These are phyloP conservation scores for Rhizoglyphus robini DNA, from an alignment of 1,140 invertebrate species.

Conservation along the genomic window DNA sequence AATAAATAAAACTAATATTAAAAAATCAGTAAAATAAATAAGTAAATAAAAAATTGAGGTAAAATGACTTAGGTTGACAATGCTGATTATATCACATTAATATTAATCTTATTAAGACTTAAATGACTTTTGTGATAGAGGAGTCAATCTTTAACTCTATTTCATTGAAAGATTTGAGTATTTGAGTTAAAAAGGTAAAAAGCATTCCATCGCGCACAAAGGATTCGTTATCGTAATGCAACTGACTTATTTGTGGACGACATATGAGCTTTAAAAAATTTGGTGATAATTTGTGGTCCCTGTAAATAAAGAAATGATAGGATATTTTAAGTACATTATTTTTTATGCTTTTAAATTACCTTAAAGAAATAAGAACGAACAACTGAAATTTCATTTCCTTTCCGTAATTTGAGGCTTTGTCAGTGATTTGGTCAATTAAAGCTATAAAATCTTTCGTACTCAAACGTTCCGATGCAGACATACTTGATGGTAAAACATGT, in stretches of 20 bases:
- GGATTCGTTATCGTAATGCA: slow-evolving; percentile 91
- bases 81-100: not conserved
- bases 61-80: not conserved
- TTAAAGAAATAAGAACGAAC: slow-evolving; percentile 76
- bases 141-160: slow-evolving; percentile 84
- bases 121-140: slow-evolving; percentile 80
- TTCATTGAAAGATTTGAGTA: slow-evolving; percentile 77
- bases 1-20: not conserved
- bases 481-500: slow-evolving; percentile 19
- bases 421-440: slow-evolving; percentile 47
- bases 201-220: slow-evolving; percentile 73
- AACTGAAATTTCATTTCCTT: slow-evolving; percentile 98
- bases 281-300: slow-evolving; percentile 78
- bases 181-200: slow-evolving; percentile 75
- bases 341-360: slow-evolving; percentile 41
- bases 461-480: slow-evolving; percentile 26
- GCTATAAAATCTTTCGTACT: slow-evolving; percentile 35
- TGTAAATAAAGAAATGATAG: slow-evolving; percentile 35
- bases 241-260: slow-evolving; percentile 63
- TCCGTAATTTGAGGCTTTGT: slow-evolving; percentile 62
- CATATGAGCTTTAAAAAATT: slow-evolving; percentile 62
- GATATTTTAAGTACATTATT: too few species aligned
- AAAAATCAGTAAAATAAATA: not conserved
- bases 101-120: not conserved
- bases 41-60: not conserved